Conservation (phyloP, 2,888 invertebrate genomes). For the Campoletis raptor region DNA sequence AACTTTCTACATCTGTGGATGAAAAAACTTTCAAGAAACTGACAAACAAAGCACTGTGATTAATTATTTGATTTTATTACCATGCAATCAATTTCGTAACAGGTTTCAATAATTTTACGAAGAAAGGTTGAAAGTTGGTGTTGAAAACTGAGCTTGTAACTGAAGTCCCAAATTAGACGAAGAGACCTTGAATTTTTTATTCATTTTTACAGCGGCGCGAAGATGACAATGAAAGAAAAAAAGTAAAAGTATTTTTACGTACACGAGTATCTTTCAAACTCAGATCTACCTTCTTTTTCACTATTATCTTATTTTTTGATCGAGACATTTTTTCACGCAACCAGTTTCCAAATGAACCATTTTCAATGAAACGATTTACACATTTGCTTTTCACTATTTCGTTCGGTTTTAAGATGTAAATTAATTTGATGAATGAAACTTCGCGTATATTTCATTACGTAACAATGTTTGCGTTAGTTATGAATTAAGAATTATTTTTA, state of each 20-base stretch:
- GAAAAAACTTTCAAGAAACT: no score
- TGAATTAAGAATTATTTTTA: background rate
- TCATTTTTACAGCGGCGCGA: constrained; percentile 7
- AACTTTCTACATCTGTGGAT: background rate
- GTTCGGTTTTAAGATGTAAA: background rate
- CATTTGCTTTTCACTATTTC: background rate
- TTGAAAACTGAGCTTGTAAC: constrained; percentile 44
- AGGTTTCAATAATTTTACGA: constrained; percentile 12
- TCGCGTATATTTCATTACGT: background rate
- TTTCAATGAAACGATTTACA: background rate
- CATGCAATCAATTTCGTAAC: background rate
- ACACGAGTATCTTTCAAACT: background rate
- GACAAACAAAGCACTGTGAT: background rate
- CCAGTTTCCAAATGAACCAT: background rate
- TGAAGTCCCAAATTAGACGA: constrained; percentile 62
- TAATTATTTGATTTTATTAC: background rate
- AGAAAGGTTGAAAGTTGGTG: constrained; percentile 15
- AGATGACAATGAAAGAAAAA: constrained; percentile 20
- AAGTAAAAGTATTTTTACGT: background rate
- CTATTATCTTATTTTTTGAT: background rate
- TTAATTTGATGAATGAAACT: background rate
- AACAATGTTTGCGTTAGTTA: background rate
- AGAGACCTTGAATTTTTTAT: constrained; percentile 55
- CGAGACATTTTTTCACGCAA: background rate
- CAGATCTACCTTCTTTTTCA: background rate